These are phyloP conservation scores for Atethmia centrago DNA, from an alignment of 2,888 invertebrate species.

Conservation along the genomic window DNA sequence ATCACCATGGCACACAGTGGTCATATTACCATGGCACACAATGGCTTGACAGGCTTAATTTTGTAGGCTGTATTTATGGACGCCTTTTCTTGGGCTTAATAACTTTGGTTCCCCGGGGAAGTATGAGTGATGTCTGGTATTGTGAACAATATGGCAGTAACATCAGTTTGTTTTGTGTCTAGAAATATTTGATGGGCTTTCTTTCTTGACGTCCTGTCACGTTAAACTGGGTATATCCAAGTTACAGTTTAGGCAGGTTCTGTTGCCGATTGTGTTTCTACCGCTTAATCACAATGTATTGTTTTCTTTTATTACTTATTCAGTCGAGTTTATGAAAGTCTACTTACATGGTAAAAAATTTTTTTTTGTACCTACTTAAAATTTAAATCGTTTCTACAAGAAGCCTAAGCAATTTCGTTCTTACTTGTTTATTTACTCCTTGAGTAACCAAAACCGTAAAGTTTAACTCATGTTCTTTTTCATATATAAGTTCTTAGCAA, in stretches of 20 bases:
- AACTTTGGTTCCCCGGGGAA: constrained; percentile 69
- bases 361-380: neutral
- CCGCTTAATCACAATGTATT: neutral
- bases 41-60: constrained; percentile 62
- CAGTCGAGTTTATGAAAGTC: neutral
- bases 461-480: constrained; percentile 22
- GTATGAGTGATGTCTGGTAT: constrained; percentile 31
- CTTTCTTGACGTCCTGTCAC: neutral
- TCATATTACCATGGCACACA: constrained; percentile 53
- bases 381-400: constrained; percentile 7
- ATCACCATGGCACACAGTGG: constrained; percentile 57
- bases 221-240: neutral
- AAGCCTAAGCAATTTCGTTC: neutral
- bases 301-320: neutral
- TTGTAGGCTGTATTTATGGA: constrained; percentile 62
- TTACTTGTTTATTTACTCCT: constrained; percentile 18
- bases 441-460: constrained; percentile 23
- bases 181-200: neutral
- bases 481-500: constrained; percentile 24
- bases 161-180: constrained; percentile 16
- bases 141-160: neutral
- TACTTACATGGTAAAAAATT: neutral
- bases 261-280: neutral
- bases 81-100: constrained; percentile 72
- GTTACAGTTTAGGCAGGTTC: neutral